Conservation (phyloP, 1,140 invertebrate genomes). For the Lineus longissimus region DNA sequence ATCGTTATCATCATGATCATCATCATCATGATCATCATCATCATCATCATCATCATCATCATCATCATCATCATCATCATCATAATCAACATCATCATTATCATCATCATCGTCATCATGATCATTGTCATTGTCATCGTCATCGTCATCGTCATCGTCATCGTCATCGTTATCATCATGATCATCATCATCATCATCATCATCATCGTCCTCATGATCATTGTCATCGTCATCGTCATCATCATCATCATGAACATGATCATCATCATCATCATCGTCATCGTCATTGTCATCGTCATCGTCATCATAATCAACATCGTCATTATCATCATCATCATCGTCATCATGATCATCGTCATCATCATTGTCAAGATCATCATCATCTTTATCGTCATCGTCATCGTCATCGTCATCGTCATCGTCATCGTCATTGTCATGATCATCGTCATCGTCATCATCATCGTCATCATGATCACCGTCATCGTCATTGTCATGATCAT, state of each 20-base stretch:
- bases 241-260: conserved; percentile 14
- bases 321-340: no score
- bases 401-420: conserved; percentile 11
- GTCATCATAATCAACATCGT: no score
- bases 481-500: no score
- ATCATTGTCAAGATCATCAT: no score
- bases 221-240: conserved; percentile 12
- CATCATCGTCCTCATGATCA: conserved; percentile 11
- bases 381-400: conserved; percentile 12
- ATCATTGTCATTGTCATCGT: background rate
- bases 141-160: background rate
- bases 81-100: no score
- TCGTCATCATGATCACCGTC: no score
- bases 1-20: conserved; percentile 10
- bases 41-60: conserved; percentile 5
- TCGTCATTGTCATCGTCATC: background rate
- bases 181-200: conserved; percentile 6
- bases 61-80: no score
- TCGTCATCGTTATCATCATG: background rate
- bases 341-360: no score
- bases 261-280: conserved; percentile 10
- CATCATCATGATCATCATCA: conserved; percentile 4
- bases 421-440: conserved; percentile 6
- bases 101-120: no score
- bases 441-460: no score